Conservation (phyloP, 2,888 invertebrate species). For the Ceriagrion tenellum region DNA sequence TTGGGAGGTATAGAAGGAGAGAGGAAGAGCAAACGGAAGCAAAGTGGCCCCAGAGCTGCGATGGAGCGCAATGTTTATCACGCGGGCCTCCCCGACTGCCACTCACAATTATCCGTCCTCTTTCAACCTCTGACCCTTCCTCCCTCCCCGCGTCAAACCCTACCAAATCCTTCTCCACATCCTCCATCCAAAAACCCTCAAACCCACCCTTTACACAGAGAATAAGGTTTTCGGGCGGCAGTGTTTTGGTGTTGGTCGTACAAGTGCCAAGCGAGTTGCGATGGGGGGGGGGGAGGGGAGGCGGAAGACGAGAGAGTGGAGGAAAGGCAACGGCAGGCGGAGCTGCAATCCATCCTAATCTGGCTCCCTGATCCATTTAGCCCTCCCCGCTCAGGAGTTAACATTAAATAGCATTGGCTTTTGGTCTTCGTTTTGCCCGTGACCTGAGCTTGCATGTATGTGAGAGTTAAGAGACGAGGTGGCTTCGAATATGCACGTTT, state of each 20-base stretch:
- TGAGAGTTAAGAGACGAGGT: not conserved
- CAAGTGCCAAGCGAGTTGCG: not conserved
- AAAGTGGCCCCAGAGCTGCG: slow-evolving; percentile 8
- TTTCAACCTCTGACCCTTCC: not conserved
- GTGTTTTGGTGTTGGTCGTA: too few relatives aligned
- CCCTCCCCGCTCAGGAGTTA: slow-evolving; percentile 73
- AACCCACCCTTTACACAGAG: not conserved
- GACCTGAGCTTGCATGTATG: not conserved
- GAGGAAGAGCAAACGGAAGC: not conserved
- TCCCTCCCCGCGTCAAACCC: not conserved
- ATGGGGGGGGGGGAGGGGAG: not conserved
- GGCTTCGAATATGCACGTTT: not conserved
- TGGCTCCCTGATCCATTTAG: slow-evolving; percentile 71
- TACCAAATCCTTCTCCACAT: not conserved
- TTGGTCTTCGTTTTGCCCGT: not conserved
- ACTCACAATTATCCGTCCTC: slow-evolving; percentile 52
- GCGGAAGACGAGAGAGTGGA: not conserved
- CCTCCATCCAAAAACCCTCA: too few relatives aligned
- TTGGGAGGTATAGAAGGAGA: not conserved
- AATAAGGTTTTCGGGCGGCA: not conserved
- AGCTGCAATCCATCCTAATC: slow-evolving; percentile 55
- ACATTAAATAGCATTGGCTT: slow-evolving; percentile 37
- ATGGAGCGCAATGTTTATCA: slow-evolving; percentile 50
- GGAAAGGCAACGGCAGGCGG: not conserved
- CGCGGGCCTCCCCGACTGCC: not conserved